phyloP scores from a whole-genome alignment of 2,888 invertebrate species.

The Drosophila anomelani region DNA sequence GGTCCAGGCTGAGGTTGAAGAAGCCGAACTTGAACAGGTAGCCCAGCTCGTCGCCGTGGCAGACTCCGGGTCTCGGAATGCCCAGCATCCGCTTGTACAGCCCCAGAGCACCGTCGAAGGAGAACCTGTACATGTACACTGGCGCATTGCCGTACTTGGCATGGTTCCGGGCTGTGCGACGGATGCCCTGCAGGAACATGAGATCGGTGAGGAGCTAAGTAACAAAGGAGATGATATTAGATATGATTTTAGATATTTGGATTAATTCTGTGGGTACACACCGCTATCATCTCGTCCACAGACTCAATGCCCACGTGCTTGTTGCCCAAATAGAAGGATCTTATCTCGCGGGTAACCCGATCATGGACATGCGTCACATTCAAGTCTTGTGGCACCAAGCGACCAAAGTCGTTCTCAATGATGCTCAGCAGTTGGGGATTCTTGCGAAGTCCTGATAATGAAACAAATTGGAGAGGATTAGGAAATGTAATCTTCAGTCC shows the following conservation, averaged over 20 bases:
- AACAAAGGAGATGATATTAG: slow-evolving; percentile 29
- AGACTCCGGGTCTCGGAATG: slow-evolving; percentile 87
- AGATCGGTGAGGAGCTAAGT: slow-evolving; percentile 87
- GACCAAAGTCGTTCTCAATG: slow-evolving; percentile 86
- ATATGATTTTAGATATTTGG: background rate
- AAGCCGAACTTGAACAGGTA: slow-evolving; percentile 88
- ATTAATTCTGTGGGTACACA: slow-evolving; percentile 22
- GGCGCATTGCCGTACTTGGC: slow-evolving; percentile 85
- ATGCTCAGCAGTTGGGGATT: slow-evolving; percentile 86
- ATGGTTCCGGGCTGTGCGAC: slow-evolving; percentile 86
- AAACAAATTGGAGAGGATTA: background rate
- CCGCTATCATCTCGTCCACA: slow-evolving; percentile 86
- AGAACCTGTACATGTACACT: slow-evolving; percentile 87
- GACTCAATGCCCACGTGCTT: slow-evolving; percentile 86
- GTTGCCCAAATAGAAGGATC: slow-evolving; percentile 87
- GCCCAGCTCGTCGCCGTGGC: slow-evolving; percentile 88
- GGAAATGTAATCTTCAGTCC: background rate
- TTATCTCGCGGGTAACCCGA: slow-evolving; percentile 85
- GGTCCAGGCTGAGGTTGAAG: slow-evolving; percentile 87
- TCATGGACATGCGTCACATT: slow-evolving; percentile 81
- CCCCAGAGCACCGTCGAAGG: slow-evolving; percentile 87
- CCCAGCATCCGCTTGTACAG: slow-evolving; percentile 88
- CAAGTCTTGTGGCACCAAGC: slow-evolving; percentile 87
- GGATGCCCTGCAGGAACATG: slow-evolving; percentile 87
- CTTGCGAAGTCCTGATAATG: slow-evolving; percentile 86